Percentiles rank a stretch among this genome's conserved stretches.
Conservation (phyloP, 2,113 vertebrate species). For the Sturnira hondurensis region DNA sequence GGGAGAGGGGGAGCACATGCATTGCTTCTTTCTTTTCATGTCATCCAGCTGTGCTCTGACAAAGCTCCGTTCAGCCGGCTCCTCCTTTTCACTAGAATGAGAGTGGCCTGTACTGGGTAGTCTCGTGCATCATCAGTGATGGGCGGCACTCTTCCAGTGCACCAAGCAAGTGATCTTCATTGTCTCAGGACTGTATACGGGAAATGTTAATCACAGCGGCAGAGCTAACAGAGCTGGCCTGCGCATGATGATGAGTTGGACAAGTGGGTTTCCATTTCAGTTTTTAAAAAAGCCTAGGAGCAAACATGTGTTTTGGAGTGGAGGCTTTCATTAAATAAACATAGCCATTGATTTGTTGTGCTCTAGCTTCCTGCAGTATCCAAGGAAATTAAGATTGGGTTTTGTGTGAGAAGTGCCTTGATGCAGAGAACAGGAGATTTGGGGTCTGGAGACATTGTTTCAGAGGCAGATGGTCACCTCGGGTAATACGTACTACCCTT, state of each 20-base stretch:
- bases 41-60: not conserved
- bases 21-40: not conserved
- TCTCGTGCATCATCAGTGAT: not conserved
- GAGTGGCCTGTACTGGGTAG: not conserved
- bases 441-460: not conserved
- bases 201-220: constrained; percentile 20
- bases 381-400: not conserved
- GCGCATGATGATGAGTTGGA: constrained; percentile 59
- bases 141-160: constrained; percentile 29
- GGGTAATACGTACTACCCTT: not conserved
- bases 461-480: not conserved
- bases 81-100: not conserved
- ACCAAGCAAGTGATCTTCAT: constrained; percentile 49
- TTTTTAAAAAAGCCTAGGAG: not conserved
- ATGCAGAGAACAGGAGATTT: not conserved
- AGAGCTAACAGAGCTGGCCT: constrained; percentile 22
- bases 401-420: not conserved
- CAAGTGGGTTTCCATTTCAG: constrained; percentile 24
- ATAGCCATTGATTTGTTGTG: not conserved
- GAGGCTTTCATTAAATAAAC: constrained; percentile 1
- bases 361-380: not conserved
- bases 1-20: not conserved
- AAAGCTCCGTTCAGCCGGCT: not conserved
- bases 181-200: constrained; percentile 31
- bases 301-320: not conserved